These are phyloP conservation scores for Brachionus sp. DNA, from an alignment of 1,140 invertebrate genomes.

Conservation along the genomic window DNA sequence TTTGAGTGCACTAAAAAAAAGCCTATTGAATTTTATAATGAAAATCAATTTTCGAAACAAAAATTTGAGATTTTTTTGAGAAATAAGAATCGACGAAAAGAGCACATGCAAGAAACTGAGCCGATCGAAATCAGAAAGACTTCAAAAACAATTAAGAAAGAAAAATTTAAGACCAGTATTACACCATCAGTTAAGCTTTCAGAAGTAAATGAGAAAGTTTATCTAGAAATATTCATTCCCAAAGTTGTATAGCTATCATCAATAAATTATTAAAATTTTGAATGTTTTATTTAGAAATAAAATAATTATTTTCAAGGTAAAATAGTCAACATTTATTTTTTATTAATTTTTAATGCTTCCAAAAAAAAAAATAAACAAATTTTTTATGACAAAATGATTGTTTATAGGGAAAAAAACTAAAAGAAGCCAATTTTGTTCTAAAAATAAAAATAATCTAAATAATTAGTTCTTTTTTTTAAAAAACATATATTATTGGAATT, in stretches of 20 bases:
- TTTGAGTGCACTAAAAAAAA: background rate
- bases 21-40: background rate
- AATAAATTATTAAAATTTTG: background rate
- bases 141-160: background rate
- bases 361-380: background rate
- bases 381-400: background rate
- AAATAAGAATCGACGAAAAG: conserved; percentile 5
- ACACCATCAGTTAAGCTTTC: background rate
- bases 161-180: background rate
- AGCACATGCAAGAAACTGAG: background rate
- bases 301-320: background rate
- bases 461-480: too few species aligned
- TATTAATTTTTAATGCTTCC: background rate
- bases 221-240: background rate
- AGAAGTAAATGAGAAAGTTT: background rate
- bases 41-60: background rate
- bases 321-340: background rate
- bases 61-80: background rate
- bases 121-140: background rate
- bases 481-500: too few species aligned
- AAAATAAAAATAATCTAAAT: too few species aligned
- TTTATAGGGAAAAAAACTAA: background rate
- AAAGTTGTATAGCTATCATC: background rate
- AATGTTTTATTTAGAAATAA: background rate
- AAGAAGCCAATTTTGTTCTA: background rate